These are phyloP conservation scores for Nematopogon swammerdamellus DNA, from an alignment of 2,888 invertebrate species.

Conservation along the genomic window DNA sequence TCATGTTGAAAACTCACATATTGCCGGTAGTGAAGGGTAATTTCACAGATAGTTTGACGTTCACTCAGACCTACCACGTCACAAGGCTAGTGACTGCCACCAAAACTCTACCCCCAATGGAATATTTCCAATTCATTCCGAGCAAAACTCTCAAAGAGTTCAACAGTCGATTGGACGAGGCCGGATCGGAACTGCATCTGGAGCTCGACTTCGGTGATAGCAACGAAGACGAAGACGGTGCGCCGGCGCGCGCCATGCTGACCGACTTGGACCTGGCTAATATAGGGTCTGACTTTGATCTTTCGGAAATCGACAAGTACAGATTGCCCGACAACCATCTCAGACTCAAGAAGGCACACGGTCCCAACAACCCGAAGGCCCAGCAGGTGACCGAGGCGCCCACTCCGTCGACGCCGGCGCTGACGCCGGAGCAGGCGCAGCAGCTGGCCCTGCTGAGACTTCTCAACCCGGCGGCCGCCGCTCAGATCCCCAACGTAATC, in stretches of 20 bases:
- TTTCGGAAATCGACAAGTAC: conserved; percentile 66
- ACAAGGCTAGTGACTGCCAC: conserved; percentile 87
- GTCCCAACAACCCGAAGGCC: conserved; percentile 31
- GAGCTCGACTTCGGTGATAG: conserved; percentile 85
- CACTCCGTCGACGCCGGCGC: conserved; percentile 41
- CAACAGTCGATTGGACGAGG: conserved; percentile 83
- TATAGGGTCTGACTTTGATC: conserved; percentile 69
- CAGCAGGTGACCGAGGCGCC: conserved; percentile 52
- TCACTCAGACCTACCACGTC: conserved; percentile 86
- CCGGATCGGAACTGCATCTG: conserved; percentile 81
- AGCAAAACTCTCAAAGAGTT: conserved; percentile 86
- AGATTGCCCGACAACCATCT: conserved; percentile 53
- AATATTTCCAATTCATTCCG: conserved; percentile 82
- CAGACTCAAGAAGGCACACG: conserved; percentile 45
- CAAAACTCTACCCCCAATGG: conserved; percentile 85
- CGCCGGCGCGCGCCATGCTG: conserved; percentile 53
- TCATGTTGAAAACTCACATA: conserved; percentile 84
- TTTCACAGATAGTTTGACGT: conserved; percentile 73
- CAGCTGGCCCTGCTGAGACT: conserved; percentile 71
- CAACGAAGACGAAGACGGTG: conserved; percentile 60
- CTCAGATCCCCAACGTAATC: conserved; percentile 65
- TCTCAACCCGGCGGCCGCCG: conserved; percentile 65
- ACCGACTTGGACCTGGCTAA: conserved; percentile 68
- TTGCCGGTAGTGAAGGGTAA: conserved; percentile 76
- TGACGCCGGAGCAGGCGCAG: conserved; percentile 70